Percentiles rank a stretch among this genome's conserved stretches.
Evolutionary conservation across 35 echinoderm and acorn worm species (phyloP).

Genomic region (Lytechinus pictus): DNA sequence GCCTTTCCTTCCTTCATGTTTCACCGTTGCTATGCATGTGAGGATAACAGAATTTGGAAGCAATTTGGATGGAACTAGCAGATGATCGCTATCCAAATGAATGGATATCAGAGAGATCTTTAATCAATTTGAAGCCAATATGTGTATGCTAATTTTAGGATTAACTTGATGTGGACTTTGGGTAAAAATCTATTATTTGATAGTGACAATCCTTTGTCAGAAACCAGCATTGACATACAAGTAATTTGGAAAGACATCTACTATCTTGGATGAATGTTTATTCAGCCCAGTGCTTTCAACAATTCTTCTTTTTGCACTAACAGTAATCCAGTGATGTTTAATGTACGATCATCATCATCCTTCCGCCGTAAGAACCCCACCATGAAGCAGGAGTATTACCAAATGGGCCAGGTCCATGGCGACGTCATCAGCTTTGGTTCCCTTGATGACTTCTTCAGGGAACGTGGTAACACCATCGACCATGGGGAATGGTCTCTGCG

Average conservation of each 20-base stretch:
- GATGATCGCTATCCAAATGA: background rate
- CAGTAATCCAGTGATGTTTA: background rate
- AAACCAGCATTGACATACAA: background rate
- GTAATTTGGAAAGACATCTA: background rate
- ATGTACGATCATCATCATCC: background rate
- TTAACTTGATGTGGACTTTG: background rate
- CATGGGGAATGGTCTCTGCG: constrained; percentile 74
- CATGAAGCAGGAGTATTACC: constrained; percentile 83
- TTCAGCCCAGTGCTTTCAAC: background rate
- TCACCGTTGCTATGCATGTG: background rate
- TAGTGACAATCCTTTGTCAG: background rate
- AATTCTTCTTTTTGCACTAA: background rate
- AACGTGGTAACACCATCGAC: constrained; percentile 71
- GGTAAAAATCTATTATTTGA: background rate
- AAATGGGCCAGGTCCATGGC: constrained; percentile 86
- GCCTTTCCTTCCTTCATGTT: background rate
- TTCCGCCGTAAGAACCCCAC: constrained; percentile 2
- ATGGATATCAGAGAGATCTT: background rate
- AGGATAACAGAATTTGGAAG: background rate
- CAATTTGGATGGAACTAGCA: background rate
- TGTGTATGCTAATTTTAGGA: background rate
- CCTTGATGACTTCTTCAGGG: constrained; percentile 84
- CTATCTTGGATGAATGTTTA: background rate
- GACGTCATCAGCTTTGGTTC: constrained; percentile 86
- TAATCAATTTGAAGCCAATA: background rate